phyloP scores from a whole-genome alignment of 1,140 invertebrate genomes.

The Cyrtorhinus lividipennis region DNA sequence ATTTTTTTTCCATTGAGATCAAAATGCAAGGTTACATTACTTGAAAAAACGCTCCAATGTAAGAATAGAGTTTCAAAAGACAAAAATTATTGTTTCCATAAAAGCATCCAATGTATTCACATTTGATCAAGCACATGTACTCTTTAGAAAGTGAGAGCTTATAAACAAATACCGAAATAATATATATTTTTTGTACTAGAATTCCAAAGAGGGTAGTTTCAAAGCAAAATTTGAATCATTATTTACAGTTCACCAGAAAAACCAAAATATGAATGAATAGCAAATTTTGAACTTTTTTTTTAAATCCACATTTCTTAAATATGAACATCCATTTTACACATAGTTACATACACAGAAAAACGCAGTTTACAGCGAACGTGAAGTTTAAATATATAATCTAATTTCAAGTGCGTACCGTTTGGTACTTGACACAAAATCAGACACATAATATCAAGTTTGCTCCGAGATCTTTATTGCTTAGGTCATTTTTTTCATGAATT shows the following conservation, averaged over 20 bases:
- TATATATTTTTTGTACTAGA: slow-evolving; percentile 3
- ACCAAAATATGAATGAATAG: not conserved
- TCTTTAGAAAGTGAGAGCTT: not conserved
- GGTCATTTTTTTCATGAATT: not conserved
- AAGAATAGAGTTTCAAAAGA: too few species aligned
- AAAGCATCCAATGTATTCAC: too few species aligned
- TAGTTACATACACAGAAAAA: slow-evolving; percentile 9
- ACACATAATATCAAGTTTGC: not conserved
- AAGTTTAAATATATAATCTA: not conserved
- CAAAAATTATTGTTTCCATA: too few species aligned
- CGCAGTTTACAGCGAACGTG: not conserved
- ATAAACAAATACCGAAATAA: not conserved
- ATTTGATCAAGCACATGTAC: too few species aligned
- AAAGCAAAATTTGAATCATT: too few species aligned
- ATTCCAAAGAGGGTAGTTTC: not conserved
- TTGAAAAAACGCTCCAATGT: too few species aligned
- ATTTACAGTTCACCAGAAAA: not conserved
- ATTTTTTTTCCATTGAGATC: not conserved
- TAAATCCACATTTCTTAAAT: not conserved
- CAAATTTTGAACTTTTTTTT: not conserved
- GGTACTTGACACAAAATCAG: not conserved
- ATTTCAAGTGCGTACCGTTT: too few species aligned
- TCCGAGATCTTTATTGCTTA: slow-evolving; percentile 16
- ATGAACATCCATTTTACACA: slow-evolving; percentile 15
- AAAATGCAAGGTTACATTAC: slow-evolving; percentile 8